A percentile compares a stretch with the other conserved stretches of the same genome.
phyloP scores from a whole-genome alignment of 1,140 invertebrate species.

The Bombus cullumanus region DNA sequence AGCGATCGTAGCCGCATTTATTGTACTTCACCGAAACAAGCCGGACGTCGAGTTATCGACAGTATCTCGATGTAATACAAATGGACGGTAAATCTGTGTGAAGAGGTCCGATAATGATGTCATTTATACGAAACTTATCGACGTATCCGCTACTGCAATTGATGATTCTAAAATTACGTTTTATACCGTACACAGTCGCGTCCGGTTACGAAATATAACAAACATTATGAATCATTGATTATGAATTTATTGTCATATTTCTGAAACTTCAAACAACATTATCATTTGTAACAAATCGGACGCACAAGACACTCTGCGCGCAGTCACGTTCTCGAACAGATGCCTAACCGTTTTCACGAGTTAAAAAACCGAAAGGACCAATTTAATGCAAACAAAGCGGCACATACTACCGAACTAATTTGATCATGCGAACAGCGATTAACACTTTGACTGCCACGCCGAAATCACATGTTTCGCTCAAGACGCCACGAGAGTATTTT shows the following conservation, averaged over 20 bases:
- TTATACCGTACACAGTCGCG: no score
- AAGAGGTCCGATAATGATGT: conserved; percentile 1
- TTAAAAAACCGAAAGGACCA: not conserved
- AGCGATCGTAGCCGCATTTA: not conserved
- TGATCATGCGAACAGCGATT: not conserved
- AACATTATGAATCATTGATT: not conserved
- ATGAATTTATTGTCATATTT: not conserved
- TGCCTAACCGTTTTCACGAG: not conserved
- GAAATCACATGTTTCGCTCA: no score
- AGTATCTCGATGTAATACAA: no score
- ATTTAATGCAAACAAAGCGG: not conserved
- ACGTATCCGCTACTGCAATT: not conserved
- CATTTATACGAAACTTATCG: conserved; percentile 2
- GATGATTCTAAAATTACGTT: not conserved
- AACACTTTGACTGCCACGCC: no score
- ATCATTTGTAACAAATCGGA: not conserved
- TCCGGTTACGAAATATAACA: not conserved
- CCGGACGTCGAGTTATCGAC: not conserved
- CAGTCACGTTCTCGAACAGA: not conserved
- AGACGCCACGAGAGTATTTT: no score
- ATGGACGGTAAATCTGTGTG: not conserved
- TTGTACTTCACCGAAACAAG: not conserved
- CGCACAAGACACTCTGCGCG: no score
- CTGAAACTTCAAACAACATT: not conserved
- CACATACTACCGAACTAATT: not conserved